A percentile compares a stretch with the other conserved stretches of the same genome.
These are phyloP conservation scores for Heteromurus nitidus DNA, from an alignment of 2,888 invertebrate genomes.

Conservation along the genomic window DNA sequence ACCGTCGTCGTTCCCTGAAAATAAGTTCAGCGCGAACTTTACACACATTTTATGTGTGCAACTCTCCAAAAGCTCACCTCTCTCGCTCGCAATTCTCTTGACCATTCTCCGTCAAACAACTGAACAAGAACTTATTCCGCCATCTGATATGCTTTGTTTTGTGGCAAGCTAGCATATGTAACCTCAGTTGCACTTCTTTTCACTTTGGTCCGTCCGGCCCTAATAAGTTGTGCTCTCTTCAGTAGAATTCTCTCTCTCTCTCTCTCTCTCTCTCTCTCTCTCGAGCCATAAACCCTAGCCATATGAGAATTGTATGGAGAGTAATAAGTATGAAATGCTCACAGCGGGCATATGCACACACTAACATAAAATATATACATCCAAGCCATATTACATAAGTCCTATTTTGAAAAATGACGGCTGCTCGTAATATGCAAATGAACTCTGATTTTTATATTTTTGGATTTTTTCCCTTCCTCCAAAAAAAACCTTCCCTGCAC, in stretches of 20 bases:
- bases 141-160: too few species aligned
- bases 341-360: background rate
- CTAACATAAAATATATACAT: background rate
- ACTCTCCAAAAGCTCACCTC: background rate
- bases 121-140: too few species aligned
- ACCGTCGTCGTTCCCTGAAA: background rate
- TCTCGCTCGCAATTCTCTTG: too few species aligned
- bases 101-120: too few species aligned
- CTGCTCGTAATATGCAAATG: slow-evolving; percentile 67
- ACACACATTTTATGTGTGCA: background rate
- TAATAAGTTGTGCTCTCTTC: too few species aligned
- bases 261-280: too few species aligned
- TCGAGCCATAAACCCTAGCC: too few species aligned
- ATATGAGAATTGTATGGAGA: background rate
- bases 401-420: slow-evolving; percentile 2
- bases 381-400: background rate
- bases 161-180: too few species aligned
- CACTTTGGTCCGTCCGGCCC: too few species aligned
- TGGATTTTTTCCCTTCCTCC: slow-evolving; percentile 61
- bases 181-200: too few species aligned
- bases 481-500: too few species aligned
- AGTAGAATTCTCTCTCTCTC: too few species aligned
- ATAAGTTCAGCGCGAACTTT: background rate
- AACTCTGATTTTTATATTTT: slow-evolving; percentile 66
- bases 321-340: background rate